Evolutionary conservation across 2,113 vertebrate genomes (phyloP), one percentile per base, ranked within the genome.

Genomic region (Pachyramphus minor): DNA sequence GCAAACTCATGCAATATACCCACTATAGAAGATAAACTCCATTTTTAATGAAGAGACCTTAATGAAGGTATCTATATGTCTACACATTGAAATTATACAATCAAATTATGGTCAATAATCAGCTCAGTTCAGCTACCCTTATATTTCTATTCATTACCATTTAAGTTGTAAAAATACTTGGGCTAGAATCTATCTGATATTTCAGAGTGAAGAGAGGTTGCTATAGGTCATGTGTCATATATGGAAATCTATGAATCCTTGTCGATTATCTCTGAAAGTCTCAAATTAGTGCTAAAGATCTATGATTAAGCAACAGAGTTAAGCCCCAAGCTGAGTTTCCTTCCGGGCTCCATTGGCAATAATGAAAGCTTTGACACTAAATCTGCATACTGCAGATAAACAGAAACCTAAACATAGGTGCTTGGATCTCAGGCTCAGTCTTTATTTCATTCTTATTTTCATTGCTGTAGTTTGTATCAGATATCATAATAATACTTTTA

Each of bases 41-140:
- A n/a, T 39, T 88, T 89, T 73, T 73, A 64, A 47, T 73, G 73
- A 74, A 47, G 14, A 93, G 87, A 41, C 3, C 12, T 44, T 44
- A 69, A 73, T 33, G 2, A 3, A 0, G 2, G 2, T 64, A 44
- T 37, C 15, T 83, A 33, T 42, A 52, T 9, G 3, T 59, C 39
- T 80, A 33, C 20, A 21, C 53, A 49, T 10, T 80, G 35, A 68
- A 91, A 52, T 55, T 17, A 33, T 27, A 76, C 83, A 0, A 1
- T 66, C 14, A 37, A 4, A 35, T 20, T 68, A 42, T 41, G 11
- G 27, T 56, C 28, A 86, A 25, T 63, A 60, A 50, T n/a, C 23
- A 55, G 4, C 6, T 56, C 16, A 19, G 10, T 82, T 75, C 30
- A 63, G 24, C 5, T 59, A 23, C 2, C 7, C 11, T 39, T 10